Conservation (phyloP, 2,797 vertebrate genomes). For the Adrianichthys oophorus region DNA sequence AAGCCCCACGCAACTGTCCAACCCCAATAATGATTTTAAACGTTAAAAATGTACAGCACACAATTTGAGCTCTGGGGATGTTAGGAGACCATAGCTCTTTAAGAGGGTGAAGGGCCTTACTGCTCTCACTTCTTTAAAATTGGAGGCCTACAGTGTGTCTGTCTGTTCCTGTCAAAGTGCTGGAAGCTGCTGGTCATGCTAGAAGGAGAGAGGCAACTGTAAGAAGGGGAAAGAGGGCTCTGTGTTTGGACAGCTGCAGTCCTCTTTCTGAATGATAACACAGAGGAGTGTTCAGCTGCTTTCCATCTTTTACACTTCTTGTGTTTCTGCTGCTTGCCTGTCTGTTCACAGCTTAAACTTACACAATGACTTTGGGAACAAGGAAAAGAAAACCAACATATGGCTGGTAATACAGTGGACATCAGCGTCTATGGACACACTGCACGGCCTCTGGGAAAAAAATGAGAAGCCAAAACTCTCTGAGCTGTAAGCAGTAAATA, state of each 20-base stretch:
- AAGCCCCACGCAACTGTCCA: no score
- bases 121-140: no score
- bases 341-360: constrained; percentile 9
- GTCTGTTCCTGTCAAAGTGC: no score
- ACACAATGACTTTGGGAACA: not conserved
- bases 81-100: no score
- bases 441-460: no score
- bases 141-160: no score
- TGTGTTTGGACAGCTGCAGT: constrained; percentile 88
- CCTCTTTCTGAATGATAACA: constrained; percentile 14
- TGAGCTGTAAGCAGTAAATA: no score
- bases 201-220: constrained; percentile 17
- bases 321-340: constrained; percentile 1
- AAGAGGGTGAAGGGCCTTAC: no score
- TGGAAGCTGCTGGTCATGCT: not conserved
- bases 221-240: constrained; percentile 73
- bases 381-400: not conserved
- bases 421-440: not conserved
- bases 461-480: no score
- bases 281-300: constrained; percentile 18
- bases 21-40: no score
- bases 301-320: constrained; percentile 17
- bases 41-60: no score
- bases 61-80: no score
- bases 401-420: not conserved